These are phyloP conservation scores for Misgurnus anguillicaudatus DNA, from an alignment of 2,113 vertebrate species.

Conservation along the genomic window DNA sequence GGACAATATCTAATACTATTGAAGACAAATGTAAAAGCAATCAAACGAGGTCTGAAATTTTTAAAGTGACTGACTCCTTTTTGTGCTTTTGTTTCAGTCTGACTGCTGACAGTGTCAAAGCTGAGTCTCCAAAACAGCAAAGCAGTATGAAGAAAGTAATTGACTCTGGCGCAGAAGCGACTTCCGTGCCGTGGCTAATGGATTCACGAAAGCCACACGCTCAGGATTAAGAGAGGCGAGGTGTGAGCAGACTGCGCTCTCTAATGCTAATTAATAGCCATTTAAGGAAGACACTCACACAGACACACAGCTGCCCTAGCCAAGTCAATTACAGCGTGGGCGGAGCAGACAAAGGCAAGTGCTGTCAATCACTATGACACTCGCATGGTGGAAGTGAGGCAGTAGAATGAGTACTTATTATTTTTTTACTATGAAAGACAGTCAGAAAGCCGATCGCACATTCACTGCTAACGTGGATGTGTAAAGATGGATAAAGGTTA, in stretches of 20 bases:
- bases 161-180: constrained; percentile 36
- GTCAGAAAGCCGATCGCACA: not conserved
- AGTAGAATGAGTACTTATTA: not conserved
- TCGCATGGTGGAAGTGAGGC: not conserved
- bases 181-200: constrained; percentile 49
- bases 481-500: not conserved
- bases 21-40: constrained; percentile 48
- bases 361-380: constrained; percentile 24
- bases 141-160: constrained; percentile 50
- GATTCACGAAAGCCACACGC: constrained; percentile 52
- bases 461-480: not conserved
- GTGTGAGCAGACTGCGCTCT: constrained; percentile 45
- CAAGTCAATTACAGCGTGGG: constrained; percentile 47
- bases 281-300: constrained; percentile 55
- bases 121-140: constrained; percentile 46
- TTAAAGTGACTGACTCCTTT: constrained; percentile 37
- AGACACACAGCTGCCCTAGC: constrained; percentile 31
- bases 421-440: not conserved
- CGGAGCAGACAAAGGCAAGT: constrained; percentile 28
- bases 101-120: constrained; percentile 47
- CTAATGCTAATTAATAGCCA: constrained; percentile 59
- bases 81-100: constrained; percentile 52
- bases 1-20: constrained; percentile 34
- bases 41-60: constrained; percentile 33
- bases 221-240: constrained; percentile 58